Base-by-base conservation (phyloP, 2,113 vertebrate genomes). In the Entomyzon cyanotis region DNA sequence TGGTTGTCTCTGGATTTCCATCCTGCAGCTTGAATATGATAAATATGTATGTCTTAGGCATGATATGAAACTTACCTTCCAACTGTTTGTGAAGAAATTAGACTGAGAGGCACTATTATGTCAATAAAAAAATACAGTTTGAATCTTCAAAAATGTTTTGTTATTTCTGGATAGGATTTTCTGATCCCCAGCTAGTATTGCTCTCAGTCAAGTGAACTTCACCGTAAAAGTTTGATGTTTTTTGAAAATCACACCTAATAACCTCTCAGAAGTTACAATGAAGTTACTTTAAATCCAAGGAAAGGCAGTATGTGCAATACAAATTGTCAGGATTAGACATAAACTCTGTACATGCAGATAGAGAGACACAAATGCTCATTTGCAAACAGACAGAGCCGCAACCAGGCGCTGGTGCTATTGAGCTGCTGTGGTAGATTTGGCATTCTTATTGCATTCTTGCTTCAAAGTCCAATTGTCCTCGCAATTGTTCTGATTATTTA, bases 401-500 rank as follows among this genome's bases (percentile, higher is more conserved):
- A 64, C 49, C 9, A 8, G 78, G 75, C 0, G 0, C 71, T 95
- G 79, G 64, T 90, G 90, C 56, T 90, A 10, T 86, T 81, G 82
- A 96, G 73, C 76, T 90, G 68, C 56, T 84, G 39, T 84, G 88
- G 90, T 20, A 64, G 71, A 84, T 80, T 67, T 67, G 82, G 24
- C 20, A 81, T 92, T 88, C 68, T 86, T 44, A 42, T 33, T 5
- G 11, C 68, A 75, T 90, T 77, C 52, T 41, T 75, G 5, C 79
- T 94, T 90, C 50, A 31, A 80, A 93, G 79, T 84, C 88, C 71
- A 95, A 75, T 96, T 92, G 93, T 83, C 65, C 44, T 92, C 60
- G 44, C 92, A 94, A 81, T 89, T 90, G 33, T 49, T 84, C 93
- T 55, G 64, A 90, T 91, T 52, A 84, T 84, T 94, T 88, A 86